Evolutionary conservation across 1,140 invertebrate genomes (phyloP).

Genomic region (Drosophila setifemur): DNA sequence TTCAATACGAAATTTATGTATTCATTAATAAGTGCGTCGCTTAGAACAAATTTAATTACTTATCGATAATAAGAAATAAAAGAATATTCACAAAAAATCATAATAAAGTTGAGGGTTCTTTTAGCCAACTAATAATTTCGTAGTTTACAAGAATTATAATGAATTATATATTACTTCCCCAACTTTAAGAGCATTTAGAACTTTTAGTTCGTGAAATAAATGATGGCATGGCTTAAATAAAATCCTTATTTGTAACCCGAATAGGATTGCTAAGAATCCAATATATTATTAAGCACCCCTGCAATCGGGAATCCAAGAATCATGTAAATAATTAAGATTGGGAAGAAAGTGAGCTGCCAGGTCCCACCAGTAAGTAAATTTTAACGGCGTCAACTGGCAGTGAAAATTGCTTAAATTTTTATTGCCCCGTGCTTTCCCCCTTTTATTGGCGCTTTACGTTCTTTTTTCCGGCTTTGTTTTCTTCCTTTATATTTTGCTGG

Average conservation of each 20-base stretch:
- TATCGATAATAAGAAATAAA: no score
- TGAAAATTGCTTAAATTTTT: slow-evolving; percentile 48
- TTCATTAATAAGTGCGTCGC: no score
- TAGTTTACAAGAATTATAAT: no score
- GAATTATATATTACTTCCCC: no score
- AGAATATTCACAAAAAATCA: no score
- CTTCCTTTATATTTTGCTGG: slow-evolving; percentile 12
- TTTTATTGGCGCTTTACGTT: slow-evolving; percentile 6
- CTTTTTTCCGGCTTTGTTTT: slow-evolving; percentile 1
- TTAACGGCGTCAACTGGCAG: slow-evolving; percentile 33
- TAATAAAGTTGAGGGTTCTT: no score
- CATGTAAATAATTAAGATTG: slow-evolving; percentile 36
- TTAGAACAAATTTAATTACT: no score
- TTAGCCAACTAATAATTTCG: no score
- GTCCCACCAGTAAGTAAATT: slow-evolving; percentile 33
- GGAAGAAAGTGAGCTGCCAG: slow-evolving; percentile 17
- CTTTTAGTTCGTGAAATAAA: no score
- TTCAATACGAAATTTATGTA: no score
- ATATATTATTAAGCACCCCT: not conserved
- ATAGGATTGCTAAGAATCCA: not conserved
- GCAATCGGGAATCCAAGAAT: not conserved
- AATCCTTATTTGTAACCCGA: not conserved
- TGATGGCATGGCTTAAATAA: not conserved
- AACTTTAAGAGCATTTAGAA: no score
- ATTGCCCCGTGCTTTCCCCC: slow-evolving; percentile 28